Evolutionary conservation across 2,797 vertebrate species (phyloP), one percentile per base, ranked within the genome.

Genomic region (Chiroxiphia lanceolata): DNA sequence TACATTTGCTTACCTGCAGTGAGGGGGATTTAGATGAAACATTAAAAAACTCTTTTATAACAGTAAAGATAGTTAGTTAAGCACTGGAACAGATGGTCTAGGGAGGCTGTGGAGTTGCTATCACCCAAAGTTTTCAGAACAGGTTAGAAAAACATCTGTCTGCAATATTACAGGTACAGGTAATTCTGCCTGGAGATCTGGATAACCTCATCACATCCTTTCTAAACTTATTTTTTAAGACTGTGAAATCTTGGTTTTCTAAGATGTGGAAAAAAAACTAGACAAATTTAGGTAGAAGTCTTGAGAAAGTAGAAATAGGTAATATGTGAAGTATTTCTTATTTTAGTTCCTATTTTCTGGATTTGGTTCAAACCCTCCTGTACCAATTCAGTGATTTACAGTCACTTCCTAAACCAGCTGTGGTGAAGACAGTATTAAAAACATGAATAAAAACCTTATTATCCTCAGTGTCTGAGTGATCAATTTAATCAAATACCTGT

Each of bases 61-160:
- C 94, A 90, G 90, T 70, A 80, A 84, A 95, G 86, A 93, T 8
- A 92, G 94, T 94, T 96, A 94, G 95, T 95, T 95, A 97, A 95
- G 93, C 90, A 87, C 78, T 89, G 87, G 70, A 97, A 94, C 96
- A 97, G 96, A 96, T 97, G 96, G 96, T 78, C 86, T n/a, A 92
- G 60, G 81, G 89, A 95, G 89, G 89, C 92, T 92, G 71, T 48
- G 78, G 86, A 90, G 92, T 67, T 89, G 64, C 89, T 94, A 92
- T 93, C 89, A 79, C 90, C 3, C 0, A 59, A 95, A 95, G 83
- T 93, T 95, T 93, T 72, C 92, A 68, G 90, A 97, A 95, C 93
- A 95, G 96, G 96, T 97, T 96, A 95, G 86, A 67, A 89, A 83
- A 97, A 94, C 96, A 97, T 95, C 96, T 97, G 96, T 90, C 51